Percentiles rank a stretch among this genome's conserved stretches.
Conservation (phyloP, 2,113 vertebrate genomes). For the Cyanoramphus novaezelandiae region DNA sequence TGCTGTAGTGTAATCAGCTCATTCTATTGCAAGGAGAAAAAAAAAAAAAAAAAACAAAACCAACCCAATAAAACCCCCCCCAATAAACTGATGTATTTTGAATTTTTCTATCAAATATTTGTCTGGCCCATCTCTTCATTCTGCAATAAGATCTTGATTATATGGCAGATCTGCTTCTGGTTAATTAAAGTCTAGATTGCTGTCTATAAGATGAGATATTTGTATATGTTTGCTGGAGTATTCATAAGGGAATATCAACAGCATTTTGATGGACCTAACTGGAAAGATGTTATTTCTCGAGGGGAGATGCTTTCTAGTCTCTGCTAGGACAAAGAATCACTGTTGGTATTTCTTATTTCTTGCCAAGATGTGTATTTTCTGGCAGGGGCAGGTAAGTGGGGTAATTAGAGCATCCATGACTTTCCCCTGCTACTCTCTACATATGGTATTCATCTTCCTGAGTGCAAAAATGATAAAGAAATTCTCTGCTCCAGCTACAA, state of each 20-base stretch:
- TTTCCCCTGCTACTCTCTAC: background rate
- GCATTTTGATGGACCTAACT: background rate
- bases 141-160: background rate
- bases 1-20: background rate
- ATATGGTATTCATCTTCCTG: background rate
- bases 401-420: background rate
- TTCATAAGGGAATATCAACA: background rate
- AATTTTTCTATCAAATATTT: background rate
- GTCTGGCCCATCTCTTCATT: background rate
- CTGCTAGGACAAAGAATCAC: background rate
- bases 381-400: background rate
- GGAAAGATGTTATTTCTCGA: background rate
- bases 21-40: background rate
- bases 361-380: accelerated
- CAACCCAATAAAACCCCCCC: no score
- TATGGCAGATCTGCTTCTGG: background rate
- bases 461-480: background rate
- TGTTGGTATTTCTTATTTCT: background rate
- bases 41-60: background rate
- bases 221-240: background rate
- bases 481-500: background rate
- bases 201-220: background rate
- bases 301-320: background rate
- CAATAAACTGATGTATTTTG: background rate
- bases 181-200: background rate